Evolutionary conservation across 2,888 invertebrate species (phyloP), one percentile per base, ranked within the genome.

Genomic region (Reticulitermes lucifugus): DNA sequence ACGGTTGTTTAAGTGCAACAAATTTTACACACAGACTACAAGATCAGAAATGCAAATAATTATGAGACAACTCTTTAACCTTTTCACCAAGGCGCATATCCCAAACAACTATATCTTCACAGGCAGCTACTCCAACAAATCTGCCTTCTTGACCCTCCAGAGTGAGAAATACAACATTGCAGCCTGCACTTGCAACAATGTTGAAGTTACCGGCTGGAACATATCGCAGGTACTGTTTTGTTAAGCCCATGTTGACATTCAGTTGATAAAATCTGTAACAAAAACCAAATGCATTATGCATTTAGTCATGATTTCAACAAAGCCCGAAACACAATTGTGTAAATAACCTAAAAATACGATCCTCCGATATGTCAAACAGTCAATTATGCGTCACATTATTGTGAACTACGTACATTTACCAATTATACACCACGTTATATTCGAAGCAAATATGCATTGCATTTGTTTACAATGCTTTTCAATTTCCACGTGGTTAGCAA

Each of bases 81-180:
- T 95, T 96, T 90, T 96, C 95, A 71, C 96, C 95, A 12, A 96
- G 94, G 89, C 96, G 94, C 90, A 98, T 93, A 92, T 99, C 99
- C 98, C 98, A 99, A 89, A 99, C 93, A 89, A 96, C 94, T 86
- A 98, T 96, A 93, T 98, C 96, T 92, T 99, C 98, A 89, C 97
- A 97, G 14, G 97, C 98, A 83, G 97, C 98, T n/a, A 96, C 96
- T 75, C 98, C 98, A 81, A 97, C 94, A 91, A 94, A 98, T 90
- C 97, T 93, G 75, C 97, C 97, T 89, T 95, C 95, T 87, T 95
- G 94, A 81, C 95, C 95, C 88, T 96, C 94, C 85, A 96, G 91
- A 70, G 96, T 94, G 1, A 98, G 94, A 90, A 97, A 97, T 84
- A 94, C 93, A 59, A 96, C 92, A 91, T 98, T 98, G 87, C 97